Percentiles rank a stretch among this genome's conserved stretches.
These are phyloP conservation scores for Capromys pilorides DNA, from an alignment of 2,797 vertebrate species.

Conservation along the genomic window DNA sequence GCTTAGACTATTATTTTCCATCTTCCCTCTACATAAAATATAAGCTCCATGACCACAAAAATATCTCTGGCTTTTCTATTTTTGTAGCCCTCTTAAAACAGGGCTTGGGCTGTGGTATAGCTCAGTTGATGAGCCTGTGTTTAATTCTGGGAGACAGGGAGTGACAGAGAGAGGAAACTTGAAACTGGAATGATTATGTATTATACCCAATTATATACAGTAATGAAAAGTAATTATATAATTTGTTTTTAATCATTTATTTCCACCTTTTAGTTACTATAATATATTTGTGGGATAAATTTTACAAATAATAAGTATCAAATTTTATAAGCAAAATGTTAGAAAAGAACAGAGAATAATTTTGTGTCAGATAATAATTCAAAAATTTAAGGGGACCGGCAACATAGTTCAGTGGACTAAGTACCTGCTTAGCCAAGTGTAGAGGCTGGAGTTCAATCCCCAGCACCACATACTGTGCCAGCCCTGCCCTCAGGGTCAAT, in stretches of 20 bases:
- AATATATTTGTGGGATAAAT: background rate
- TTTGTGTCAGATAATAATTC: background rate
- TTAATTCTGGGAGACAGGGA: background rate
- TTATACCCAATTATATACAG: background rate
- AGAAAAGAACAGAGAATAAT: constrained; percentile 28
- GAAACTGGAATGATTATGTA: background rate
- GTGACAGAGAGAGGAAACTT: background rate
- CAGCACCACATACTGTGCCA: no score
- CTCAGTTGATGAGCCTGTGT: background rate
- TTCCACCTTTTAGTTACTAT: background rate
- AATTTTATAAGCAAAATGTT: constrained; percentile 39
- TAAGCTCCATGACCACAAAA: background rate
- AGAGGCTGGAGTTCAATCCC: no score
- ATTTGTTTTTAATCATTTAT: background rate
- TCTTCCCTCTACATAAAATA: background rate
- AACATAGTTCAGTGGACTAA: no score
- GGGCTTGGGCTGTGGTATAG: background rate
- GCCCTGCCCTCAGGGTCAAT: no score
- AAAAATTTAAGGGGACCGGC: background rate
- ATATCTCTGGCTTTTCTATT: background rate
- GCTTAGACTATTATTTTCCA: background rate
- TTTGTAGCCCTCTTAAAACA: background rate
- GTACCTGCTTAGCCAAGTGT: no score
- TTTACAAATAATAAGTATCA: background rate
- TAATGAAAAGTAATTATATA: background rate